Evolutionary conservation across 2,797 vertebrate genomes (phyloP).

Genomic region (Chromis chromis): DNA sequence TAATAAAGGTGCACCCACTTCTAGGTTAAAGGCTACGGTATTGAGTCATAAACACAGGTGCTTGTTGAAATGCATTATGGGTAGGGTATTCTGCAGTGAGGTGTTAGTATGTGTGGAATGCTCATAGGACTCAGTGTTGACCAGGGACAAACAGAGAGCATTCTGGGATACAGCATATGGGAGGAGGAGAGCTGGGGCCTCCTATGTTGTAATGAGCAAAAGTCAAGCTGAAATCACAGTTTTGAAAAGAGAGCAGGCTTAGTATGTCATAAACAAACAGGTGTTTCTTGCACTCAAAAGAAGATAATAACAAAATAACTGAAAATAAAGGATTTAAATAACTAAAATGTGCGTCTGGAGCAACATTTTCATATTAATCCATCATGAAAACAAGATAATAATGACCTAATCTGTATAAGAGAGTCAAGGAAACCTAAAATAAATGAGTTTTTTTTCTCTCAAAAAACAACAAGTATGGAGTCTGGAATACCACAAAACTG

Average conservation of each 20-base stretch:
- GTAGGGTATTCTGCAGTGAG: slow-evolving; percentile 79
- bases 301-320: neutral
- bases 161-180: slow-evolving; percentile 71
- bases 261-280: neutral
- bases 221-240: neutral
- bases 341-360: neutral
- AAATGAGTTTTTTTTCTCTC: neutral
- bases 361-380: neutral
- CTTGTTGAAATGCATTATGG: slow-evolving; percentile 73
- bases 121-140: slow-evolving; percentile 77
- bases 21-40: slow-evolving; percentile 57
- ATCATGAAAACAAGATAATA: neutral
- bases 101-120: slow-evolving; percentile 83
- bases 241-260: neutral
- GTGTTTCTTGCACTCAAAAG: neutral
- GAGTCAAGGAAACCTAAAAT: neutral
- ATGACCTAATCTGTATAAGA: neutral
- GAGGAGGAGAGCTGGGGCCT: slow-evolving; percentile 41
- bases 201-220: neutral
- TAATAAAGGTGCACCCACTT: neutral
- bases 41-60: slow-evolving; percentile 69
- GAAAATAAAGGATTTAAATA: neutral
- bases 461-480: neutral
- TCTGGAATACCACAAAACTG: neutral
- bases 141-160: slow-evolving; percentile 79